These are phyloP conservation scores for Melolontha melolontha DNA, from an alignment of 2,888 invertebrate genomes.

Conservation along the genomic window DNA sequence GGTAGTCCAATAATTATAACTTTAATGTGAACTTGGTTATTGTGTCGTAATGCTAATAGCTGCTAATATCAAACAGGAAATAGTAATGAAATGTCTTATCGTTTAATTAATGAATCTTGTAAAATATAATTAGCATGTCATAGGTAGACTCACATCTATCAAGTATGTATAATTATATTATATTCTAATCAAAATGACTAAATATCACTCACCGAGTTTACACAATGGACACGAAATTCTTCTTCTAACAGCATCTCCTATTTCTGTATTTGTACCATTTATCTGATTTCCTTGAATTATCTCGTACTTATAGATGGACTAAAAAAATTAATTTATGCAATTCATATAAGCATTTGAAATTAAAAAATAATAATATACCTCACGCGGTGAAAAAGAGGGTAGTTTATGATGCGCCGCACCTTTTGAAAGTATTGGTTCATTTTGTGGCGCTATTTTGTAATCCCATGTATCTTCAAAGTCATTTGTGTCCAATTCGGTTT, in stretches of 20 bases:
- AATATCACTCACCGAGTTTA: constrained; percentile 49
- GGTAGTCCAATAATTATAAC: too few species aligned
- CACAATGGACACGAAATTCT: constrained; percentile 51
- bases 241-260: constrained; percentile 47
- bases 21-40: too few species aligned
- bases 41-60: too few species aligned
- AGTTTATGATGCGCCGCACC: constrained; percentile 44
- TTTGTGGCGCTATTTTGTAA: constrained; percentile 47
- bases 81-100: too few species aligned
- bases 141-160: too few species aligned
- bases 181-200: background rate
- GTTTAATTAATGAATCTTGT: too few species aligned
- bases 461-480: constrained; percentile 53
- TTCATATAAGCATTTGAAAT: background rate
- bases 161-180: background rate
- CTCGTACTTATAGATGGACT: constrained; percentile 9
- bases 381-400: constrained; percentile 40
- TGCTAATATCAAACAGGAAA: too few species aligned
- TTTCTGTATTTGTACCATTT: constrained; percentile 11
- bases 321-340: background rate
- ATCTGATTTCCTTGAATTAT: constrained; percentile 14
- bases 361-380: constrained; percentile 8
- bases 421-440: constrained; percentile 46
- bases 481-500: constrained; percentile 23
- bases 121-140: too few species aligned